Percentiles rank a stretch among this genome's conserved stretches.
These are phyloP conservation scores for Pseudococcus longispinus DNA, from an alignment of 2,888 invertebrate genomes.

Conservation along the genomic window DNA sequence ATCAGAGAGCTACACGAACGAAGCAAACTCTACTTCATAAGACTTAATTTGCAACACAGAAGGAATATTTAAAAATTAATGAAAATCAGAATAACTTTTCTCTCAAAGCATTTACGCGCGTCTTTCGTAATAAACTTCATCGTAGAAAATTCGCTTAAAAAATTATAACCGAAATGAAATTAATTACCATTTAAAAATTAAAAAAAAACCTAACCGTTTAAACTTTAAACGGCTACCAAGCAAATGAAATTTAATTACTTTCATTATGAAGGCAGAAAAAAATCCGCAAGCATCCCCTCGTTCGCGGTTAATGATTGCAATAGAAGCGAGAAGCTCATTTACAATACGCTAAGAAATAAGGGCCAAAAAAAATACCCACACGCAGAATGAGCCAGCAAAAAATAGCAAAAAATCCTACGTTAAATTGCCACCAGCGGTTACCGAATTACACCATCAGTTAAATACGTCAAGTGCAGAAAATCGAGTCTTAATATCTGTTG, in stretches of 20 bases:
- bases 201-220: constrained; percentile 2
- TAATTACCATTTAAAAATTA: background rate
- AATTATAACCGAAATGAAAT: constrained; percentile 17
- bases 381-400: background rate
- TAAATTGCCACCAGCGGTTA: constrained; percentile 15
- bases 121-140: background rate
- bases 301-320: background rate
- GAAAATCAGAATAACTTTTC: constrained; percentile 2
- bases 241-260: constrained; percentile 22
- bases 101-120: background rate
- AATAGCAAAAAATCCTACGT: background rate
- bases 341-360: background rate
- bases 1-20: background rate
- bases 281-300: background rate
- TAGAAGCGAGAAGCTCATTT: background rate
- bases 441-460: constrained; percentile 22
- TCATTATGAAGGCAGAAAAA: background rate
- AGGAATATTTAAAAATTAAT: constrained; percentile 1
- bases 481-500: constrained; percentile 22
- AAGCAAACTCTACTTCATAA: background rate
- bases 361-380: background rate
- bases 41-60: background rate
- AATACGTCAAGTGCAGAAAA: constrained; percentile 16
- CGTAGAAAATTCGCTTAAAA: constrained; percentile 14
- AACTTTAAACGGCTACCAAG: background rate